Evolutionary conservation across 2,113 vertebrate genomes (phyloP).

Genomic region (Leuciscus idus): DNA sequence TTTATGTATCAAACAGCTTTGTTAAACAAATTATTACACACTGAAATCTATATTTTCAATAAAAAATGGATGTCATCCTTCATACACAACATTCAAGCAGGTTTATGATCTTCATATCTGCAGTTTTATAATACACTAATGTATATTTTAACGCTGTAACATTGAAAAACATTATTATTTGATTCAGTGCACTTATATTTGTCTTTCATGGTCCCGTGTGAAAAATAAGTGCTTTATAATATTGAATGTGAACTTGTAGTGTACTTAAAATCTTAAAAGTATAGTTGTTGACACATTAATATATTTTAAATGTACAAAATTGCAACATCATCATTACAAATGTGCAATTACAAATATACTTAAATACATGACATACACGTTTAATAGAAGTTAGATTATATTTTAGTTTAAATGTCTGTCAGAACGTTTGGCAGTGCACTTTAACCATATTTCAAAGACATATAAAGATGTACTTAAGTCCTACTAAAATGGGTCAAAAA

Average conservation of each 20-base stretch:
- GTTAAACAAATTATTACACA: not conserved
- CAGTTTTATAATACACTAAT: not conserved
- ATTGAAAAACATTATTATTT: not conserved
- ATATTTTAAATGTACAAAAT: too few species aligned
- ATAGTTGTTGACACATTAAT: too few species aligned
- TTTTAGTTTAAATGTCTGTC: too few species aligned
- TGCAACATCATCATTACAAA: too few species aligned
- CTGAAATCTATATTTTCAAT: not conserved
- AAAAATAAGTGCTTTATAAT: not conserved
- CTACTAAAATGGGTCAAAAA: too few species aligned
- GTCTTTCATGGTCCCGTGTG: not conserved
- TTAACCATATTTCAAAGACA: too few species aligned
- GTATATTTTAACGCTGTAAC: not conserved
- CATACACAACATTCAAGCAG: not conserved
- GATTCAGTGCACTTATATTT: not conserved
- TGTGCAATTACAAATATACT: too few species aligned
- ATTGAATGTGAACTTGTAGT: too few species aligned
- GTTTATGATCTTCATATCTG: not conserved
- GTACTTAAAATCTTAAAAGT: too few species aligned
- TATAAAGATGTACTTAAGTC: too few species aligned
- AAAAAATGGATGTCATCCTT: not conserved
- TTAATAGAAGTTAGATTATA: not conserved
- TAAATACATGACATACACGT: not conserved
- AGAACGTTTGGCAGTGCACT: too few species aligned
- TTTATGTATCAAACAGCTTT: not conserved